Evolutionary conservation across 2,113 vertebrate species (phyloP).

Genomic region (Muscicapa adusta): DNA sequence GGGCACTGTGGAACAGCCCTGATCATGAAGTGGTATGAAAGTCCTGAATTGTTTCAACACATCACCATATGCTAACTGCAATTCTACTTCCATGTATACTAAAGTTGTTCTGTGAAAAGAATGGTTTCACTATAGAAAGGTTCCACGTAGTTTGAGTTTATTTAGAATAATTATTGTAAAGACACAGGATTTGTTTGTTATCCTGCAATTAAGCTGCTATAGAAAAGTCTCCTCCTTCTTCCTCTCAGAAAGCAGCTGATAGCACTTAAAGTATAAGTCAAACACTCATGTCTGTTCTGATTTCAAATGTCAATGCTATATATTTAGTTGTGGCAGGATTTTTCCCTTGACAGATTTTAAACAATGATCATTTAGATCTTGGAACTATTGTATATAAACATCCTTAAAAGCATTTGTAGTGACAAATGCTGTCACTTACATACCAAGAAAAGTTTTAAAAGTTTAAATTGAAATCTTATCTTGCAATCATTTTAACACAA

Average conservation of each 20-base stretch:
- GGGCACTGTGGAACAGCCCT: background rate
- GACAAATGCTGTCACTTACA: slow-evolving; percentile 50
- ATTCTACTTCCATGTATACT: background rate
- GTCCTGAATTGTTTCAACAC: background rate
- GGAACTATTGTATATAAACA: slow-evolving; percentile 54
- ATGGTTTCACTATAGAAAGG: slow-evolving; percentile 17
- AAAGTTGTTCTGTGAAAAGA: background rate
- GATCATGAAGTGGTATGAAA: background rate
- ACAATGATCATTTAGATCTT: slow-evolving; percentile 58
- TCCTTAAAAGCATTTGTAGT: slow-evolving; percentile 17
- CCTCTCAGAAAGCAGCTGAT: background rate
- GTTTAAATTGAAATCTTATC: slow-evolving; percentile 45
- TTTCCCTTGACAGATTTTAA: slow-evolving; percentile 48
- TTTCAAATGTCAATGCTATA: slow-evolving; percentile 39
- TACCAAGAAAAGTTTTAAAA: slow-evolving; percentile 14
- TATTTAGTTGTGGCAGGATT: slow-evolving; percentile 44
- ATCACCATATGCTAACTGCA: slow-evolving; percentile 5
- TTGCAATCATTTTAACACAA: slow-evolving; percentile 3
- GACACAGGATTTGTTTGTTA: slow-evolving; percentile 27
- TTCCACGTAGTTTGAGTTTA: slow-evolving; percentile 12
- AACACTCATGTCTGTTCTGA: background rate
- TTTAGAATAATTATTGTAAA: slow-evolving; percentile 39
- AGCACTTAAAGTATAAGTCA: slow-evolving; percentile 1
- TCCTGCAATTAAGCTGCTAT: slow-evolving; percentile 47
- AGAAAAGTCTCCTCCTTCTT: slow-evolving; percentile 10